These are phyloP conservation scores for Poeciliopsis prolifica DNA, from an alignment of 2,113 vertebrate genomes.

Conservation along the genomic window DNA sequence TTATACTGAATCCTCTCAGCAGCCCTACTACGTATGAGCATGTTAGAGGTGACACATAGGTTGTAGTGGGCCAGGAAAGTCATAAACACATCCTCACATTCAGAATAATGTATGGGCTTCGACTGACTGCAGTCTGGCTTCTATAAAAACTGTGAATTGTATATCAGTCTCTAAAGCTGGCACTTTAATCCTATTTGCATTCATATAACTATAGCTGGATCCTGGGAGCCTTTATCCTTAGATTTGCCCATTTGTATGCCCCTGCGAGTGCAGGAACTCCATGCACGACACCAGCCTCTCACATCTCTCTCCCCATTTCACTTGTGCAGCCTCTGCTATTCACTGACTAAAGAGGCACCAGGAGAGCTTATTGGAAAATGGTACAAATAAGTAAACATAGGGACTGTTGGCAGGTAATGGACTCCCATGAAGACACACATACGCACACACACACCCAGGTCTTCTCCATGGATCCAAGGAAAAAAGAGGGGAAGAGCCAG, in stretches of 20 bases:
- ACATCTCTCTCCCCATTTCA: constrained; percentile 88
- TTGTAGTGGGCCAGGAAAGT: constrained; percentile 28
- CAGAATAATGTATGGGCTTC: constrained; percentile 56
- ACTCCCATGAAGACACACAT: constrained; percentile 54
- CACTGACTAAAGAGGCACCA: constrained; percentile 81
- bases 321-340: constrained; percentile 83
- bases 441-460: constrained; percentile 26
- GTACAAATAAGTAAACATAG: constrained; percentile 91
- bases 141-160: constrained; percentile 86
- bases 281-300: constrained; percentile 89
- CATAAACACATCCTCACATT: constrained; percentile 70
- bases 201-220: constrained; percentile 87
- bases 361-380: constrained; percentile 85
- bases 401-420: constrained; percentile 74
- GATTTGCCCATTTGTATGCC: constrained; percentile 92
- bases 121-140: constrained; percentile 80
- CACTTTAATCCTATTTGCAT: constrained; percentile 95
- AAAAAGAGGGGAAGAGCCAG: constrained; percentile 59
- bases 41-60: neutral
- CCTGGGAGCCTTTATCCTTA: constrained; percentile 86
- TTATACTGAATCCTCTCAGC: too few relatives aligned
- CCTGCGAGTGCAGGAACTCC: constrained; percentile 86
- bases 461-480: constrained; percentile 44
- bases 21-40: neutral
- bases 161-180: constrained; percentile 88